Percentiles rank a stretch among this genome's conserved stretches.
These are phyloP conservation scores for Tiliacea citrago DNA, from an alignment of 2,888 invertebrate genomes.

Conservation along the genomic window DNA sequence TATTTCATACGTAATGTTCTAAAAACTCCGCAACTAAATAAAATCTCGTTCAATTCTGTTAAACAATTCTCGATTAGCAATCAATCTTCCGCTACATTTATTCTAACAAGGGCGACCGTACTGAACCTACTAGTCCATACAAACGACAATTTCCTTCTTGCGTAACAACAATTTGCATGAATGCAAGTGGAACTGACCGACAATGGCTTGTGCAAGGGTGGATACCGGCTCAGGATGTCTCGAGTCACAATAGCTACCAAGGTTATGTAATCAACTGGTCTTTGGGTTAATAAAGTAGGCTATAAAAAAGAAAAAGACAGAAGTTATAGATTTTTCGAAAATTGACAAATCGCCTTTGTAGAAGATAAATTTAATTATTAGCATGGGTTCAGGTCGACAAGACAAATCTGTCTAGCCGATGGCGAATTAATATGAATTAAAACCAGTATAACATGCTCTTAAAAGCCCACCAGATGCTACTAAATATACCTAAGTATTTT, in stretches of 20 bases:
- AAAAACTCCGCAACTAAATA: constrained; percentile 8
- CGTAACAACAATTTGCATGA: constrained; percentile 77
- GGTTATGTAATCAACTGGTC: constrained; percentile 55
- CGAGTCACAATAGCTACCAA: constrained; percentile 47
- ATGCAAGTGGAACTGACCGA: constrained; percentile 84
- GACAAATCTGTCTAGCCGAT: constrained; percentile 28
- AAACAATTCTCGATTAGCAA: constrained; percentile 39
- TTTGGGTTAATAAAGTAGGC: constrained; percentile 42
- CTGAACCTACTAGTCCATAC: constrained; percentile 64
- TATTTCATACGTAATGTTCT: background rate
- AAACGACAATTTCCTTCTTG: constrained; percentile 67
- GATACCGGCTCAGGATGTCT: constrained; percentile 80
- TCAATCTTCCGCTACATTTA: constrained; percentile 57
- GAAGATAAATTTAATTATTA: background rate
- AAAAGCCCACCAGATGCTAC: constrained; percentile 4
- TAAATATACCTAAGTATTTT: background rate
- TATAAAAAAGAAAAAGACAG: constrained; percentile 9
- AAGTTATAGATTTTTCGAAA: background rate
- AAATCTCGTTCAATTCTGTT: constrained; percentile 36
- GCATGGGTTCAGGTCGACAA: background rate
- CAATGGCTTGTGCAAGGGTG: constrained; percentile 83
- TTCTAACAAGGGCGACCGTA: constrained; percentile 59
- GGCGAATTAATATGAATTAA: background rate
- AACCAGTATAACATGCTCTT: background rate
- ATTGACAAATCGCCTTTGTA: constrained; percentile 4